phyloP scores from a whole-genome alignment of 2,888 invertebrate genomes.

The Chaetogeoica ovagalla region DNA sequence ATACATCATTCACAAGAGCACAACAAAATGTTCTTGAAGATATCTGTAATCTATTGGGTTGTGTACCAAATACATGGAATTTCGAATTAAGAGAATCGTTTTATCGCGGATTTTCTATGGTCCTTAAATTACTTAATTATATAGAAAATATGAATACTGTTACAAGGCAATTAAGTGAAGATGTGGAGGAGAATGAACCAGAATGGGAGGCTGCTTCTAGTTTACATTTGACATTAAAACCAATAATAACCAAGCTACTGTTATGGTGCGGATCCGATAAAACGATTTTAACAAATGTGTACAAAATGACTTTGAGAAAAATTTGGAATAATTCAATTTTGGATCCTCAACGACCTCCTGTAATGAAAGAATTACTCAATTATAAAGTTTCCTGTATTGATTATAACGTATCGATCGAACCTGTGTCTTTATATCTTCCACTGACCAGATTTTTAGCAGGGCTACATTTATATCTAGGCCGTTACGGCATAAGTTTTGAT shows the following conservation, averaged over 20 bases:
- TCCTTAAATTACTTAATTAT: slow-evolving; percentile 80
- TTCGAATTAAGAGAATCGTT: slow-evolving; percentile 79
- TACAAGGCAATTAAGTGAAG: slow-evolving; percentile 83
- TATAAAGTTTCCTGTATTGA: slow-evolving; percentile 79
- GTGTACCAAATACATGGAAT: slow-evolving; percentile 81
- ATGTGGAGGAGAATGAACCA: slow-evolving; percentile 98
- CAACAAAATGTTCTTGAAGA: slow-evolving; percentile 91
- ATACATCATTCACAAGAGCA: slow-evolving; percentile 84
- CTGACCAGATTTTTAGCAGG: slow-evolving; percentile 90
- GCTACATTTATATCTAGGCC: slow-evolving; percentile 78
- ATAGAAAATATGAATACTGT: slow-evolving; percentile 84
- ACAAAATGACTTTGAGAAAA: slow-evolving; percentile 72
- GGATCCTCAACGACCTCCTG: slow-evolving; percentile 56
- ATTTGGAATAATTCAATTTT: slow-evolving; percentile 66
- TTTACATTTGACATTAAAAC: slow-evolving; percentile 89
- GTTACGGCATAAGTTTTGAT: slow-evolving; percentile 74
- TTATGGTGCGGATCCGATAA: slow-evolving; percentile 89
- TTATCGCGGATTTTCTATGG: slow-evolving; percentile 77
- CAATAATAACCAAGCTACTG: slow-evolving; percentile 81
- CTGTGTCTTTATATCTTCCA: slow-evolving; percentile 94
- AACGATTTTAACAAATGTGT: slow-evolving; percentile 77
- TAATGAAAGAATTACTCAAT: slow-evolving; percentile 71
- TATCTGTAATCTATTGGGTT: slow-evolving; percentile 82
- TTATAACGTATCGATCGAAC: slow-evolving; percentile 84
- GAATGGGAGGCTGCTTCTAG: slow-evolving; percentile 99